phyloP scores from a whole-genome alignment of 2,113 vertebrate genomes.

The Baryphthengus martii region DNA sequence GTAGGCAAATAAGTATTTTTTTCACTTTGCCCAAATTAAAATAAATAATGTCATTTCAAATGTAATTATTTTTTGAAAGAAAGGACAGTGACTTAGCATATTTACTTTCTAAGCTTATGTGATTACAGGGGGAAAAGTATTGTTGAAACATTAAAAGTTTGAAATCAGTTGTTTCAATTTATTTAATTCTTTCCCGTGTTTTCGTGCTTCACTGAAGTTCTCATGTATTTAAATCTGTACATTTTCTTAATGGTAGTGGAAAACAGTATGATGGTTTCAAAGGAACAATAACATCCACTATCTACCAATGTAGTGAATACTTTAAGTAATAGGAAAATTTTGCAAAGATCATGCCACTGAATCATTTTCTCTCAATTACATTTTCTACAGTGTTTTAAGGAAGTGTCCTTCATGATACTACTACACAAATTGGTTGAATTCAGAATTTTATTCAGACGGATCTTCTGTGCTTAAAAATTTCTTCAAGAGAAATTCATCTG shows the following conservation, averaged over 20 bases:
- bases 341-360: neutral
- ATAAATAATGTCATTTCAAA: neutral
- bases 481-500: neutral
- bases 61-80: neutral
- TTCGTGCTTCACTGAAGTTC: neutral
- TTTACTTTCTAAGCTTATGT: neutral
- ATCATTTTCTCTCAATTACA: neutral
- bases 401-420: neutral
- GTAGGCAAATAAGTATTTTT: neutral
- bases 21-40: neutral
- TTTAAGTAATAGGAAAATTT: neutral
- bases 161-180: neutral
- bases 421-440: neutral
- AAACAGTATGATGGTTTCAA: neutral
- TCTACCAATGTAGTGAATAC: neutral
- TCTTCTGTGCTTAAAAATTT: neutral
- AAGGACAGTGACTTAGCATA: neutral
- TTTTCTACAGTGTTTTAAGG: neutral
- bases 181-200: neutral
- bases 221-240: neutral
- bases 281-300: accelerated
- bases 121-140: neutral
- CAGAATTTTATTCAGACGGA: neutral
- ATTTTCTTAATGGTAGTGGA: neutral
- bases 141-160: neutral